Conservation (phyloP, 2,888 invertebrate genomes). For the Drosophila paracracens region DNA sequence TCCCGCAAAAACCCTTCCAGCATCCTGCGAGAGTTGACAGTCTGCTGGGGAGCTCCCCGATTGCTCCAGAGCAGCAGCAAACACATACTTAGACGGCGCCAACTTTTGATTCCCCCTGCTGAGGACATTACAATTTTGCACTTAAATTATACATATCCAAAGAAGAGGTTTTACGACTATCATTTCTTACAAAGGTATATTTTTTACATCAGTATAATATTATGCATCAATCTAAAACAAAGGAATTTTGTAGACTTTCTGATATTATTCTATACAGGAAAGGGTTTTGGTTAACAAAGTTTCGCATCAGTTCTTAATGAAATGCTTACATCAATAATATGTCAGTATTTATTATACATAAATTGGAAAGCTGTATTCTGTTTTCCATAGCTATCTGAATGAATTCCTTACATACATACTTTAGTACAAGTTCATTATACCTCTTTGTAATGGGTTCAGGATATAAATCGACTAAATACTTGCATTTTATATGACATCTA, state of each 20-base stretch:
- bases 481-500: neutral
- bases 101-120: neutral
- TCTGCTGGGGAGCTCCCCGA: neutral
- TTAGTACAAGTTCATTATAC: neutral
- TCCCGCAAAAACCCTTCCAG: constrained; percentile 7
- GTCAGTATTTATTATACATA: neutral
- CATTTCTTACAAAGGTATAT: neutral
- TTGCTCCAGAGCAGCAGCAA: neutral
- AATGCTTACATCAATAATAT: neutral
- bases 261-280: neutral
- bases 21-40: constrained; percentile 3
- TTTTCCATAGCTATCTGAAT: neutral
- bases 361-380: neutral
- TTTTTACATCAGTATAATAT: neutral
- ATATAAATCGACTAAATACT: neutral
- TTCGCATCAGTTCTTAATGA: neutral
- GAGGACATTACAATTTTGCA: neutral
- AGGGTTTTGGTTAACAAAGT: neutral
- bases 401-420: no score
- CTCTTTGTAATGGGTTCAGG: neutral
- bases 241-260: neutral
- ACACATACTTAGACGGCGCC: neutral
- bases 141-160: neutral
- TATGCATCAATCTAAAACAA: neutral
- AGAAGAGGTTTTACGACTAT: neutral